Conservation (phyloP, 2,797 vertebrate genomes). For the Rhincodon typus region DNA sequence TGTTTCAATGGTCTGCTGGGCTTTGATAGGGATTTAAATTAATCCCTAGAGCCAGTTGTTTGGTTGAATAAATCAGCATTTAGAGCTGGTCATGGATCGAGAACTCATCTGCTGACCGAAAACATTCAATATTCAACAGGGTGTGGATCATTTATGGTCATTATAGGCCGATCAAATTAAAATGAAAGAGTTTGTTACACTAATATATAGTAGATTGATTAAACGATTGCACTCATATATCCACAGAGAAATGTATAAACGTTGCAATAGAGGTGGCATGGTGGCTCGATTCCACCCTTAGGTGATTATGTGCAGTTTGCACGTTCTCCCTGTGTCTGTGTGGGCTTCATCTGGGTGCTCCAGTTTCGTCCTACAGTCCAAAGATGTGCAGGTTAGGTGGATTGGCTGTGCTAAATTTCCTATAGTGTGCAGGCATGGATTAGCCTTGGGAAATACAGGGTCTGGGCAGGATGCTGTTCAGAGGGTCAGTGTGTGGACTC, state of each 20-base stretch:
- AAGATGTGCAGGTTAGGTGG: too few species aligned
- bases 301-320: too few species aligned
- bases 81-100: not conserved
- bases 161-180: not conserved
- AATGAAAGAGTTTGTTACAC: not conserved
- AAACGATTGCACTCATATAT: not conserved
- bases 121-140: not conserved
- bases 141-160: not conserved
- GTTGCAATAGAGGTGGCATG: not conserved
- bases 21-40: not conserved
- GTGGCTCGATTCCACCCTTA: too few species aligned
- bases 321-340: too few species aligned
- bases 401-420: too few species aligned
- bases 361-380: too few species aligned
- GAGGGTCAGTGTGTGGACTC: too few species aligned
- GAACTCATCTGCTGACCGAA: conserved; percentile 15
- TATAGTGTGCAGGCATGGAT: too few species aligned
- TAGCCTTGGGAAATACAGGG: too few species aligned
- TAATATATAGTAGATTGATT: not conserved
- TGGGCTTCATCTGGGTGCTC: too few species aligned
- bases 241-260: not conserved
- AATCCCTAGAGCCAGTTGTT: not conserved
- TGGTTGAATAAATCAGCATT: conserved; percentile 5
- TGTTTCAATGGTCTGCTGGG: not conserved
- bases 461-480: too few species aligned